Percentiles rank a stretch among this genome's conserved stretches.
Evolutionary conservation across 2,888 invertebrate genomes (phyloP).

Genomic region (Teinopalpus imperialis): DNA sequence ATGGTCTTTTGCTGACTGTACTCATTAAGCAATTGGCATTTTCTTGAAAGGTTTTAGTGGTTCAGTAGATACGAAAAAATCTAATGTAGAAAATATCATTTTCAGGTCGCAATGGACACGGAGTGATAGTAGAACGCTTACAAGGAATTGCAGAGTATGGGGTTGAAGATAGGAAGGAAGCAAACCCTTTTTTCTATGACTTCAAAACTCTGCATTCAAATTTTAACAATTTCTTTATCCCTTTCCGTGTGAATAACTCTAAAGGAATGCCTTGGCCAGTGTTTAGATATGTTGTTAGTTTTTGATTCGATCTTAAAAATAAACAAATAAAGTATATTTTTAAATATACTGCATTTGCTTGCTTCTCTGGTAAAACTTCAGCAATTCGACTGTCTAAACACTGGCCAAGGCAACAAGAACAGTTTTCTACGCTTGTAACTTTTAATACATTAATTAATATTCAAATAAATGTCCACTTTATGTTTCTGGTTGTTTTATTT

Average conservation of each 20-base stretch:
- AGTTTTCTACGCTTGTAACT: neutral
- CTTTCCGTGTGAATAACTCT: conserved; percentile 34
- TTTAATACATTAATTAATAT: neutral
- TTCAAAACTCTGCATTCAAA: neutral
- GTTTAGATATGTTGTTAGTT: conserved; percentile 36
- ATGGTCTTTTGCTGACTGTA: no score
- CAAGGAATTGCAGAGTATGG: conserved; percentile 32
- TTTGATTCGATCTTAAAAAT: neutral
- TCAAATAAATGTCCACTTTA: conserved; percentile 17
- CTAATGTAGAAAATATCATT: conserved; percentile 26
- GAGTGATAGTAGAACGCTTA: conserved; percentile 61
- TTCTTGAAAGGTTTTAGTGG: no score
- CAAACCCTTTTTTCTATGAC: neutral
- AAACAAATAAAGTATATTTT: no score
- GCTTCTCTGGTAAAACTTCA: no score
- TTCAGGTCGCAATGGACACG: conserved; percentile 77
- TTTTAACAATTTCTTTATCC: conserved; percentile 30
- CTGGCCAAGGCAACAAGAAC: conserved; percentile 59
- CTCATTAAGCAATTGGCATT: no score
- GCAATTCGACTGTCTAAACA: conserved; percentile 31
- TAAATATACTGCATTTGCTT: no score
- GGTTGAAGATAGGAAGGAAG: neutral
- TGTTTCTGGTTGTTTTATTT: neutral
- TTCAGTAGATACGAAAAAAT: no score
- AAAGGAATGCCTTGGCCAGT: conserved; percentile 73